A percentile compares a stretch with the other conserved stretches of the same genome.
Conservation (phyloP, 2,888 invertebrate genomes). For the Neocrepidodera transversa region DNA sequence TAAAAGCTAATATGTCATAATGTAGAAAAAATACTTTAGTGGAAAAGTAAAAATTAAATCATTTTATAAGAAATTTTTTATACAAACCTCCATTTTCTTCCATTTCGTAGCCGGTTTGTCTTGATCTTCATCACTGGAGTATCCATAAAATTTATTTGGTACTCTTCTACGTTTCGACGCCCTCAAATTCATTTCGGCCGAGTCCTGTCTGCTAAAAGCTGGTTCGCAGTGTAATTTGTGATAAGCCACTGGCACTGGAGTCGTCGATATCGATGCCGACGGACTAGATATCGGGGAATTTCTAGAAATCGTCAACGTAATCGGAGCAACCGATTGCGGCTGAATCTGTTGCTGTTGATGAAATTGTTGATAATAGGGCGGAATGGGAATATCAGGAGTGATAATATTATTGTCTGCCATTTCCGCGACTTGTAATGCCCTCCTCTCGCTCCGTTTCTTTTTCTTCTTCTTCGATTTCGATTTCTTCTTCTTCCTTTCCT, state of each 20-base stretch:
- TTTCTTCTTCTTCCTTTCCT: slow-evolving; percentile 69
- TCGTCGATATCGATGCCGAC: slow-evolving; percentile 34
- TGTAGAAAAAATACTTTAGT: no score
- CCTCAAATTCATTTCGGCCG: slow-evolving; percentile 66
- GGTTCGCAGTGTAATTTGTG: slow-evolving; percentile 32
- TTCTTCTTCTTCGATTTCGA: slow-evolving; percentile 64
- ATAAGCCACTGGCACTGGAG: slow-evolving; percentile 7
- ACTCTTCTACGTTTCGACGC: slow-evolving; percentile 81
- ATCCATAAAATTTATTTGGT: slow-evolving; percentile 87
- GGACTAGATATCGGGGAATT: slow-evolving; percentile 49
- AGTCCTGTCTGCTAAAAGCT: slow-evolving; percentile 33
- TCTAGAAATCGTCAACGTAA: slow-evolving; percentile 52
- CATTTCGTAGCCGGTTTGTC: slow-evolving; percentile 71
- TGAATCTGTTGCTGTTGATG: slow-evolving; percentile 39
- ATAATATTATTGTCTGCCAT: slow-evolving; percentile 56
- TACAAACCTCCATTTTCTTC: slow-evolving; percentile 69
- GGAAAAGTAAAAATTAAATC: no score
- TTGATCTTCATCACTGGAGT: slow-evolving; percentile 84
- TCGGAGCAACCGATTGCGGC: slow-evolving; percentile 50
- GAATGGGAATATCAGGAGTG: slow-evolving; percentile 60
- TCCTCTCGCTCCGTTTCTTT: slow-evolving; percentile 62
- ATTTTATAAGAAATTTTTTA: no score
- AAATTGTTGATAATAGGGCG: slow-evolving; percentile 49
- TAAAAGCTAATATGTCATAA: no score
- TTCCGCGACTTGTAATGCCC: slow-evolving; percentile 58